A percentile compares a stretch with the other conserved stretches of the same genome.
These are phyloP conservation scores for Poeciliopsis retropinna DNA, from an alignment of 2,113 vertebrate genomes.

Conservation along the genomic window DNA sequence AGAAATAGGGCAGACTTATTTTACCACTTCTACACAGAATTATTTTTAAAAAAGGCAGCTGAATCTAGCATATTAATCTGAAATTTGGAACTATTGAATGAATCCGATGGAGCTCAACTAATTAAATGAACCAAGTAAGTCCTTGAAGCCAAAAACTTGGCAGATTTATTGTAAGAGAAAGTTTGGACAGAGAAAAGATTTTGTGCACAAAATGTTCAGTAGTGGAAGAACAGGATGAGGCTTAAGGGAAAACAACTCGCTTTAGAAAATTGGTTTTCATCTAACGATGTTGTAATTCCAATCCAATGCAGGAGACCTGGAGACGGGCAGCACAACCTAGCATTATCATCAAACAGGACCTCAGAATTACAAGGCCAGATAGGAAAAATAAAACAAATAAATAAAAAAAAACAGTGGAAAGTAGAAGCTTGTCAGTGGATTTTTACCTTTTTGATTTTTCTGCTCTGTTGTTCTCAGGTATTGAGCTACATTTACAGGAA, in stretches of 20 bases:
- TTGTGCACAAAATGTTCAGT: neutral
- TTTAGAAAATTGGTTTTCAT: neutral
- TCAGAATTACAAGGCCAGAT: neutral
- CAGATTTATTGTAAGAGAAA: neutral
- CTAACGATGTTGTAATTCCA: neutral
- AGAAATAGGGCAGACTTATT: conserved; percentile 1
- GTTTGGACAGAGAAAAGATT: neutral
- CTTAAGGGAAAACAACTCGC: neutral
- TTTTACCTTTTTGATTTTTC: neutral
- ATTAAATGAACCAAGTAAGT: neutral
- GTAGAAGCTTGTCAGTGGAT: neutral
- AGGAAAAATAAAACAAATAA: neutral
- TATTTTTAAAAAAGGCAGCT: conserved; percentile 24
- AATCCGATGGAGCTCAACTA: neutral
- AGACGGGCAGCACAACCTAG: neutral
- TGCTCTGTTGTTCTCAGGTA: neutral
- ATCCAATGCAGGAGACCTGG: neutral
- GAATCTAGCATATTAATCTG: neutral
- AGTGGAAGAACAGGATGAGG: neutral
- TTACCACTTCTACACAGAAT: conserved; percentile 11
- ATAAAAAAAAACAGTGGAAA: neutral
- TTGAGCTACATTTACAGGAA: neutral
- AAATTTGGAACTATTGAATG: neutral
- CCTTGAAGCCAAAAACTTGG: neutral
- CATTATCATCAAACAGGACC: neutral